Conservation (phyloP, 2,888 invertebrate genomes). For the Epirrita christyi region DNA sequence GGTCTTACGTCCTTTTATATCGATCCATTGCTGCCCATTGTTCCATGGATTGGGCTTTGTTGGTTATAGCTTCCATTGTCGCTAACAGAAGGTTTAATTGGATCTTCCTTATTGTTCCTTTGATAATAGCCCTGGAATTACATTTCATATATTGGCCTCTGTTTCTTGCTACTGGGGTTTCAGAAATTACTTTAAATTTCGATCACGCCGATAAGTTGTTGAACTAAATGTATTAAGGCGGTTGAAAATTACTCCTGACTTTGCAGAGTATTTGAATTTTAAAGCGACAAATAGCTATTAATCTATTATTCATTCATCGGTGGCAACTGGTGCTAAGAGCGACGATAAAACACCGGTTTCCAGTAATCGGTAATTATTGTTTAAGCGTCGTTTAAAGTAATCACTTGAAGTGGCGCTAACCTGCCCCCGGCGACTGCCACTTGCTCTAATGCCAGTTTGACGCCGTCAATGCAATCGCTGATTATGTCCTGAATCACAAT, state of each 20-base stretch:
- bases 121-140: constrained; percentile 50
- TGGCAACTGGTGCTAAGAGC: constrained; percentile 51
- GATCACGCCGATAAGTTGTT: constrained; percentile 20
- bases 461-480: constrained; percentile 60
- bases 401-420: constrained; percentile 60
- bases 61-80: constrained; percentile 61
- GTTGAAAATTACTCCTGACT: constrained; percentile 5
- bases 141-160: constrained; percentile 41
- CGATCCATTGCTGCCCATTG: constrained; percentile 70
- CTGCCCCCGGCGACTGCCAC: constrained; percentile 36
- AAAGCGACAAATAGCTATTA: constrained; percentile 48
- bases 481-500: constrained; percentile 63
- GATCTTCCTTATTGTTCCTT: constrained; percentile 60
- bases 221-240: constrained; percentile 25
- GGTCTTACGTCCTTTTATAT: constrained; percentile 49
- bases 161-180: constrained; percentile 21
- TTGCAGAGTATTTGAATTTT: constrained; percentile 31
- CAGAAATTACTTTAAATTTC: constrained; percentile 30
- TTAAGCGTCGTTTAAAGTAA: constrained; percentile 77
- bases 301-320: constrained; percentile 51
- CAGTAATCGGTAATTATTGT: constrained; percentile 77
- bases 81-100: constrained; percentile 58
- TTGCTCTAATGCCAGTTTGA: constrained; percentile 51
- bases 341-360: constrained; percentile 60
- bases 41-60: constrained; percentile 66